Evolutionary conservation across 23 tunicate species (phyloP), one percentile per base, ranked within the genome.

Genomic region (Oikopleura dioica): DNA sequence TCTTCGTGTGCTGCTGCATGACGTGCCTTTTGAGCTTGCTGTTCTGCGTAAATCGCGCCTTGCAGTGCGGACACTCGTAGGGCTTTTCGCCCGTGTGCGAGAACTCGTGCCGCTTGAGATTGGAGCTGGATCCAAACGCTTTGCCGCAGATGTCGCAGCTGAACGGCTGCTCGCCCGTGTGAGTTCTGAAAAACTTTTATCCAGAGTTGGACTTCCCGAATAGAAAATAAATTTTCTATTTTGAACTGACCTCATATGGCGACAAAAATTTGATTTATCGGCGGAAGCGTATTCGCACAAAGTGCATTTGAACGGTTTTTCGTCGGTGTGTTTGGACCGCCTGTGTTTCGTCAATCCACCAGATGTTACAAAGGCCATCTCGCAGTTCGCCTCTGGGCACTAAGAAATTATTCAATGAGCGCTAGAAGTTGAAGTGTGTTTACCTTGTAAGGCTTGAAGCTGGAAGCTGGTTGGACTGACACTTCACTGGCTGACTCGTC

Each of bases 11-110:
- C n/a, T n/a, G n/a, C n/a, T n/a, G n/a, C n/a, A n/a, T n/a, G n/a
- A n/a, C n/a, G n/a, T n/a, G n/a, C n/a, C n/a, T n/a, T n/a, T n/a
- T 87, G 0, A 87, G 88, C 63, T 88, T 87, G 50, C 95, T 88
- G 35, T 84, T 83, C 76, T 88, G 96, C 0, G 96, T 88, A 51
- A 88, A 88, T 4, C 96, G 81, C 51, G 84, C 89, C 38, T 84
- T 37, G 82, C 96, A 88, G 31, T 88, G 86, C n/a, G 96, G 96
- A 77, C 96, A 88, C 55, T 88, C 83, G 38, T 83, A 88, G 21
- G 96, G 96, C 38, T 88, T 88, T 63, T 88, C 96, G 0, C 96
- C 96, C 35, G 96, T 88, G 81, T 88, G 96, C 4, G 96, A 88
- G 89, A 88, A 84, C 31, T 79, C 37, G 76, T 88, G 96, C 0